Evolutionary conservation across 2,797 vertebrate genomes (phyloP).

Genomic region (Micromesistius poutassou): DNA sequence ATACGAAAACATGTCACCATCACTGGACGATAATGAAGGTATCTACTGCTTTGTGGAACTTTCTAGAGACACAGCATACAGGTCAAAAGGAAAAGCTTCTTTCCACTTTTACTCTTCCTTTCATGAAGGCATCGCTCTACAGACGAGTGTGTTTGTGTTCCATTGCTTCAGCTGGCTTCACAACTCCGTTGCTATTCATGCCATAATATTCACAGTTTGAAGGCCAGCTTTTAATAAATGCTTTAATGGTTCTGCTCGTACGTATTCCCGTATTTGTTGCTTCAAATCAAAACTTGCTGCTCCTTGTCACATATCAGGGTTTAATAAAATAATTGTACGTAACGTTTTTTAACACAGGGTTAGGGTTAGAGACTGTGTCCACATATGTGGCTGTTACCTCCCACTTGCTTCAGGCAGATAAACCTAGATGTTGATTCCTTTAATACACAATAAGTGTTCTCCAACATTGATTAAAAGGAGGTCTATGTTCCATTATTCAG

Average conservation of each 20-base stretch:
- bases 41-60: conserved; percentile 33
- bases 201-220: conserved; percentile 29
- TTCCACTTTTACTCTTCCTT: conserved; percentile 12
- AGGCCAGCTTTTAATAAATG: conserved; percentile 30
- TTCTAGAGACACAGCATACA: conserved; percentile 41
- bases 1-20: background rate
- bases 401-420: conserved; percentile 26
- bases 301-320: conserved; percentile 12
- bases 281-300: conserved; percentile 21
- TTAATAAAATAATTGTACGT: background rate
- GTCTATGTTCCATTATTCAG: conserved; percentile 60
- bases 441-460: conserved; percentile 51
- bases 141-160: conserved; percentile 22
- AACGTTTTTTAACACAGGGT: too few species aligned
- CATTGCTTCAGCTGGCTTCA: conserved; percentile 10
- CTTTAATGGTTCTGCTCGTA: conserved; percentile 38
- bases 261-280: background rate
- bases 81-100: conserved; percentile 57
- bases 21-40: conserved; percentile 35
- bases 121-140: conserved; percentile 33
- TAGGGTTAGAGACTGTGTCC: too few species aligned
- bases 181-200: conserved; percentile 8
- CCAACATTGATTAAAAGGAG: conserved; percentile 52
- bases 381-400: conserved; percentile 12
- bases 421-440: conserved; percentile 11